These are phyloP conservation scores for Pomacea maculata DNA, from an alignment of 1,140 invertebrate genomes.

Conservation along the genomic window DNA sequence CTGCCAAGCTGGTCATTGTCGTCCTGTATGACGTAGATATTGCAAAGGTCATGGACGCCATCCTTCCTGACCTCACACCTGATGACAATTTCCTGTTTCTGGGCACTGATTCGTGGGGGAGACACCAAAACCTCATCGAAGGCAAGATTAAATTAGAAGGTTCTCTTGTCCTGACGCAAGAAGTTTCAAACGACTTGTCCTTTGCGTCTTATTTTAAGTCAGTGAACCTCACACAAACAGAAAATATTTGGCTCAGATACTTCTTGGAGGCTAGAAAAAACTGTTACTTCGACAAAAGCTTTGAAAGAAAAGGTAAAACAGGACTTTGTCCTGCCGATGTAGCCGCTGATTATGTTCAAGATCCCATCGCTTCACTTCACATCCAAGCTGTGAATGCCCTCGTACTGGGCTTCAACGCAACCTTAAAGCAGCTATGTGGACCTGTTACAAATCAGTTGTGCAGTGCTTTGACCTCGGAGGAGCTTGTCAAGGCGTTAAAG, in stretches of 20 bases:
- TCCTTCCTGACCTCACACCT: neutral
- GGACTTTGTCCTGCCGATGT: neutral
- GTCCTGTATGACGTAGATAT: conserved; percentile 15
- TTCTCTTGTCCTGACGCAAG: conserved; percentile 2
- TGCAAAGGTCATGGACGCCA: conserved; percentile 7
- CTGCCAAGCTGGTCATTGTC: conserved; percentile 24
- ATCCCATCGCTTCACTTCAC: neutral
- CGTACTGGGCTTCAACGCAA: neutral
- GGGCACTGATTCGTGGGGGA: conserved; percentile 12
- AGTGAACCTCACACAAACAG: neutral
- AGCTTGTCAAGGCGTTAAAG: neutral
- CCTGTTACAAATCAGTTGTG: neutral
- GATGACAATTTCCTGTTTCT: conserved; percentile 4
- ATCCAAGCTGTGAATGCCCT: conserved; percentile 2
- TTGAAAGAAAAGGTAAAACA: conserved; percentile 12
- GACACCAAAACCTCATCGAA: neutral
- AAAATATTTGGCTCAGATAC: conserved; percentile 5
- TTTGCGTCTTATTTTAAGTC: neutral
- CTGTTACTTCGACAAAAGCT: conserved; percentile 10
- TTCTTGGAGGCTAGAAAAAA: conserved; percentile 5
- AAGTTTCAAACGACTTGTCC: neutral
- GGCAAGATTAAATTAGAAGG: neutral
- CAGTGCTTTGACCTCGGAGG: neutral
- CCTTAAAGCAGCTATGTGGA: neutral
- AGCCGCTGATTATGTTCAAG: neutral